Percentiles rank a stretch among this genome's conserved stretches.
These are phyloP conservation scores for Drosophila paulistorum DNA, from an alignment of 1,140 invertebrate species.

Conservation along the genomic window DNA sequence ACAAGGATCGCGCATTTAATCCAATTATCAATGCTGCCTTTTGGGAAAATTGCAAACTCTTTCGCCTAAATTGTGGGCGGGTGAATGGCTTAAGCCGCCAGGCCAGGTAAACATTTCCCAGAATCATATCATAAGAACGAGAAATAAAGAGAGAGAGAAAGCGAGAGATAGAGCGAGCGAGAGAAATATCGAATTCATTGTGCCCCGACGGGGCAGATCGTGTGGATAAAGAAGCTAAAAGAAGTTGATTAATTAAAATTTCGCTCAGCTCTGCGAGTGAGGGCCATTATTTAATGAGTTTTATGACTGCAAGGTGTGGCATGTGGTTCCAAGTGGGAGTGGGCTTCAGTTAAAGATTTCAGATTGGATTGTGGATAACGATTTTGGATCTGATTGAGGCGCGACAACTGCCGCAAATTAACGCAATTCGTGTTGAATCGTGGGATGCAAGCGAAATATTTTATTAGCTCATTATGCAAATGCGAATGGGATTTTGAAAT, in stretches of 20 bases:
- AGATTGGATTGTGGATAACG: constrained; percentile 32
- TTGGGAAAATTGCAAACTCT: constrained; percentile 32
- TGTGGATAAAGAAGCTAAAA: constrained; percentile 28
- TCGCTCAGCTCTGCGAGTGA: constrained; percentile 71
- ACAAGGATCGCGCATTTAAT: constrained; percentile 64
- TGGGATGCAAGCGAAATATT: constrained; percentile 80
- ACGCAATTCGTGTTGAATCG: constrained; percentile 60
- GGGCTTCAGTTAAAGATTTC: constrained; percentile 20
- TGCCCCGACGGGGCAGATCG: constrained; percentile 32
- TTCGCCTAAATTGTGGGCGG: constrained; percentile 68
- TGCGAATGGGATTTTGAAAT: constrained; percentile 57
- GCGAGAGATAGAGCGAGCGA: constrained; percentile 13
- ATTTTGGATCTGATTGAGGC: constrained; percentile 56
- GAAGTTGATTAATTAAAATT: constrained; percentile 77
- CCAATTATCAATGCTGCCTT: constrained; percentile 67
- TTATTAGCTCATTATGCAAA: constrained; percentile 82
- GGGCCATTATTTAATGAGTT: constrained; percentile 78
- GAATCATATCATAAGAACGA: constrained; percentile 17
- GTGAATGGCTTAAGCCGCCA: constrained; percentile 66
- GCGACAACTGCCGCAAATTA: constrained; percentile 80
- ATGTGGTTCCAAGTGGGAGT: constrained; percentile 49
- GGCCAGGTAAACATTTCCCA: constrained; percentile 39
- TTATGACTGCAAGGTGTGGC: constrained; percentile 74
- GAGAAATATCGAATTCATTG: neutral
- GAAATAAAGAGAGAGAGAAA: neutral